Base-by-base conservation (phyloP, 1,140 invertebrate genomes). In the Amyelois transitella region DNA sequence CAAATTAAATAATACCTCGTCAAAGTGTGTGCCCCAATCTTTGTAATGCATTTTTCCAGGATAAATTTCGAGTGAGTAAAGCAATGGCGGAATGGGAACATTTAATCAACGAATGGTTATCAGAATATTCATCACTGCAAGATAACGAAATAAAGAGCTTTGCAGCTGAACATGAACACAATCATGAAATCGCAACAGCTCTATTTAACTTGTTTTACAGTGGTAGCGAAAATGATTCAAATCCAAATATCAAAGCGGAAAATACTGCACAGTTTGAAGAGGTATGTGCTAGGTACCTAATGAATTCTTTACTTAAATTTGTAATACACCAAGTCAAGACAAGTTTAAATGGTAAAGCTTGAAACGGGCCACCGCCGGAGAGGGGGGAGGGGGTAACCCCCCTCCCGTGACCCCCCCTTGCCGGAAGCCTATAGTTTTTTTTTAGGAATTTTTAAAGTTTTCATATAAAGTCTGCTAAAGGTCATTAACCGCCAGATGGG, bases 161-260 rank as follows among this genome's bases (percentile, higher is more conserved):
- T 89, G 92, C 94, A 14, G 92, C 90, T 43, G 93, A 93, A 66
- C 91, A 95, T 68, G 91, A 94, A 62, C 92, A 94, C 55, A 95
- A 96, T 82, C 92, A 94, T 77, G 95, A 96, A 77, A 92, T 96
- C 55, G 93, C 95, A 48, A 90, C 92, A 60, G 93, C 94, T 53
- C 88, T 87, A 47, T 87, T 87, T 53, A 83, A 80, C 53, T 68
- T 86, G 21, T 62, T 87, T 19, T 81, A 83, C 28, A 56, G 38
- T 62, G 78, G 81, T 51, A 66, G 76, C 43, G 76, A 80, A 32
- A 64, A 25, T 58, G 75, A 73, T 32, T 18, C 56, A 45, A 38
- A 56, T 14, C 28, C 17, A 52, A 59, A 48, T 20, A 62, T 58
- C 22, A 74, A 72, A 54, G 53, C 44, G 6, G 61, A 69, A 21